phyloP scores from a whole-genome alignment of 2,113 vertebrate genomes.

The Conger conger region DNA sequence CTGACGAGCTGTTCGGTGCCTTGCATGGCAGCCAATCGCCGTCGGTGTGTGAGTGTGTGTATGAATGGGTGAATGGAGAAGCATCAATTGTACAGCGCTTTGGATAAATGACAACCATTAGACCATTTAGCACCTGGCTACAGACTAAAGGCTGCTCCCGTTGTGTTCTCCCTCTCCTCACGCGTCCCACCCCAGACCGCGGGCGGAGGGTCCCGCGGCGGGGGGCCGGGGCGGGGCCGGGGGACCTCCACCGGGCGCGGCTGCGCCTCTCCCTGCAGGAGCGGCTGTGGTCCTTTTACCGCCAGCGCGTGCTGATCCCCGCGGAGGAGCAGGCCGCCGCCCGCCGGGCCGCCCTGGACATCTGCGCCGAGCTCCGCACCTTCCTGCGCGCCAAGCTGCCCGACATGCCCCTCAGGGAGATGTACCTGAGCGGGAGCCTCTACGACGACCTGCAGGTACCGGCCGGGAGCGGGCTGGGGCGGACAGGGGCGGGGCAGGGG shows the following conservation, averaged over 20 bases:
- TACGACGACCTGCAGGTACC: constrained; percentile 94
- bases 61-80: too few species aligned
- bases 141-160: background rate
- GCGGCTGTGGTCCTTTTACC: constrained; percentile 85
- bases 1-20: too few species aligned
- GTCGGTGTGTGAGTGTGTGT: too few species aligned
- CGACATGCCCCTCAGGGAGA: constrained; percentile 95
- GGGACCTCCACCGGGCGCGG: constrained; percentile 83
- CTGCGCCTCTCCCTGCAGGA: constrained; percentile 93
- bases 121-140: too few species aligned
- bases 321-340: constrained; percentile 83
- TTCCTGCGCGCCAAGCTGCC: constrained; percentile 92
- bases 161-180: background rate
- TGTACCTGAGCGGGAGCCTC: constrained; percentile 96
- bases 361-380: constrained; percentile 88
- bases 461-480: background rate
- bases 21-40: too few species aligned
- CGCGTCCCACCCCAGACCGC: constrained; percentile 49
- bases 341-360: constrained; percentile 90
- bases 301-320: constrained; percentile 80
- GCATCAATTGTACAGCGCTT: too few species aligned
- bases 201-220: constrained; percentile 56
- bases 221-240: constrained; percentile 59
- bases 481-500: too few species aligned
- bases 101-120: too few species aligned